Conservation (phyloP, 2,797 vertebrate species). For the Acipenser transmontanus region DNA sequence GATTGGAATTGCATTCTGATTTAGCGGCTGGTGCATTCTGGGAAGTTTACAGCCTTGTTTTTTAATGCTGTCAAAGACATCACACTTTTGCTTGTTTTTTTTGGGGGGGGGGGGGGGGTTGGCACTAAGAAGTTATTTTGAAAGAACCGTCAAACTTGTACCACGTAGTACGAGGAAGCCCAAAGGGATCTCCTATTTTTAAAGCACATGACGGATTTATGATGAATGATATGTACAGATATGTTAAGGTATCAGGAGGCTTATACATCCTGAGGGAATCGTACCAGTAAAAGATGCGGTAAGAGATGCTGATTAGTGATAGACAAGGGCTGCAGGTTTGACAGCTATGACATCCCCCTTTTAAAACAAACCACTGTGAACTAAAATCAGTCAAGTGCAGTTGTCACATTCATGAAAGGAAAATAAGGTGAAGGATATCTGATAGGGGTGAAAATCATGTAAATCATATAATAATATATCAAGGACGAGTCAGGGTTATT, state of each 20-base stretch:
- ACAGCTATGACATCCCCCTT: conserved; percentile 1
- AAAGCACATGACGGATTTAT: background rate
- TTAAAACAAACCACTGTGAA: conserved; percentile 3
- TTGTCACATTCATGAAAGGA: background rate
- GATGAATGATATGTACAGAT: background rate
- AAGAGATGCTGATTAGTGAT: conserved; percentile 3
- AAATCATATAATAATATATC: no score
- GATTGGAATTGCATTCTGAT: background rate
- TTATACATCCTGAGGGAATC: background rate
- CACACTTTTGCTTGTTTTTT: background rate
- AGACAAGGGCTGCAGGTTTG: background rate
- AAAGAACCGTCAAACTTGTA: no score
- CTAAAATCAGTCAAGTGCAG: background rate
- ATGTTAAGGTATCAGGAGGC: background rate
- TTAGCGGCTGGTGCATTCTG: background rate
- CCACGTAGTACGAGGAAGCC: no score
- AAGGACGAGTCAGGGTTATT: no score
- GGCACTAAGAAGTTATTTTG: no score
- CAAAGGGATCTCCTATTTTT: no score
- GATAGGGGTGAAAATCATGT: no score
- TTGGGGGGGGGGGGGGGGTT: no score
- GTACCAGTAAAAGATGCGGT: background rate
- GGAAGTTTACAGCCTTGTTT: background rate
- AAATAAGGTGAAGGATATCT: no score
- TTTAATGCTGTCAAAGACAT: background rate